Evolutionary conservation across 2,113 vertebrate genomes (phyloP).

Genomic region (Psittacus erithacus): DNA sequence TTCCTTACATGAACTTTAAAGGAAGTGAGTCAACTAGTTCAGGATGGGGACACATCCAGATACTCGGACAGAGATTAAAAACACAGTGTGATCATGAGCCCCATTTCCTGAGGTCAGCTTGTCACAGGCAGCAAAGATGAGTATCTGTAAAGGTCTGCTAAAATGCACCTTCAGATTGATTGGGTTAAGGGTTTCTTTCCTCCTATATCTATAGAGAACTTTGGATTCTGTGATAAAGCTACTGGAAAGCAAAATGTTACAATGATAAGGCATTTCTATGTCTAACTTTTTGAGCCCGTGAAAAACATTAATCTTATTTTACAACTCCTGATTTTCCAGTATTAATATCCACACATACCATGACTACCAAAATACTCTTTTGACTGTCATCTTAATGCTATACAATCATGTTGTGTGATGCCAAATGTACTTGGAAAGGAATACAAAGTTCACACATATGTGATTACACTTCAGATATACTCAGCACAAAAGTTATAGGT

Average conservation of each 20-base stretch:
- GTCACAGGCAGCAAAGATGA: background rate
- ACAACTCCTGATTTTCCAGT: background rate
- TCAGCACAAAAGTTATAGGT: background rate
- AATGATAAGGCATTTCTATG: background rate
- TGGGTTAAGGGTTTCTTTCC: background rate
- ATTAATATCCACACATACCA: background rate
- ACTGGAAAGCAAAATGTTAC: background rate
- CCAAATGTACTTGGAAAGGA: background rate
- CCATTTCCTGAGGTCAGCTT: background rate
- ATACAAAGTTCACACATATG: background rate
- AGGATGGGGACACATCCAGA: background rate
- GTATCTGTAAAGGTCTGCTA: background rate
- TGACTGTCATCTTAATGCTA: background rate
- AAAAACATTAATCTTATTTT: background rate
- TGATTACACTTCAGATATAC: background rate
- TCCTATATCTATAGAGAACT: background rate
- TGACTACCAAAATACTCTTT: background rate
- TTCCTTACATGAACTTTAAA: background rate
- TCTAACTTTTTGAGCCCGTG: background rate
- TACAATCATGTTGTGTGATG: background rate
- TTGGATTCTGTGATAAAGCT: background rate
- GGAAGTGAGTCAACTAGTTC: background rate
- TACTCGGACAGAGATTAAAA: background rate
- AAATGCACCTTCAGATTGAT: background rate
- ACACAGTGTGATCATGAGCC: fast-evolving